These are phyloP conservation scores for Leptobrachium leishanense DNA, from an alignment of 2,113 vertebrate species.

Conservation along the genomic window DNA sequence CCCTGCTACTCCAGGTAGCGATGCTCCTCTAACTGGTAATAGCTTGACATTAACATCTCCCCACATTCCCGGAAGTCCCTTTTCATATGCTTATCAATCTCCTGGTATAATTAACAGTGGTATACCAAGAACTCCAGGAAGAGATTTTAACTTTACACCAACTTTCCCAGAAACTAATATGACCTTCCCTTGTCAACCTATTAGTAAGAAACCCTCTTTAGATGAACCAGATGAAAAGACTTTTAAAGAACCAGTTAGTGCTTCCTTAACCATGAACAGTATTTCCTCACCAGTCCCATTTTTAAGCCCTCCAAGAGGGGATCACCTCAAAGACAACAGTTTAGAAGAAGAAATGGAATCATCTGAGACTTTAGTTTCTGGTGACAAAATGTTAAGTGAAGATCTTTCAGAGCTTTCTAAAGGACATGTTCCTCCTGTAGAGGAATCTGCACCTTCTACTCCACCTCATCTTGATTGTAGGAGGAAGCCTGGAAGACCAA, in stretches of 20 bases:
- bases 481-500: constrained; percentile 81
- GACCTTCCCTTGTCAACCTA: constrained; percentile 66
- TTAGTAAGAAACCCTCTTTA: constrained; percentile 76
- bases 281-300: constrained; percentile 64
- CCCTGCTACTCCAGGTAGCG: constrained; percentile 84
- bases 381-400: constrained; percentile 60
- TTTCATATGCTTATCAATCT: constrained; percentile 91
- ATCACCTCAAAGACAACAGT: constrained; percentile 59
- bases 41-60: constrained; percentile 86
- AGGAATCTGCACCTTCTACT: constrained; percentile 56
- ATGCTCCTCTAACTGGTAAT: constrained; percentile 82
- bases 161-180: constrained; percentile 86
- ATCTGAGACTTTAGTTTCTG: constrained; percentile 58
- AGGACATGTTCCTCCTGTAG: constrained; percentile 54
- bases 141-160: constrained; percentile 90
- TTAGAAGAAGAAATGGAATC: constrained; percentile 58
- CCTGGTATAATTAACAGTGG: constrained; percentile 83
- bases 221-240: constrained; percentile 79
- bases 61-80: constrained; percentile 89
- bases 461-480: constrained; percentile 66
- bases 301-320: constrained; percentile 59
- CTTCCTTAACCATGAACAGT: constrained; percentile 58
- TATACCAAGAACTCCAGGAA: constrained; percentile 91
- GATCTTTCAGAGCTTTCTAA: constrained; percentile 58
- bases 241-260: constrained; percentile 79